Base-by-base conservation (phyloP, 1,140 invertebrate genomes). In the Hyphantria cunea region DNA sequence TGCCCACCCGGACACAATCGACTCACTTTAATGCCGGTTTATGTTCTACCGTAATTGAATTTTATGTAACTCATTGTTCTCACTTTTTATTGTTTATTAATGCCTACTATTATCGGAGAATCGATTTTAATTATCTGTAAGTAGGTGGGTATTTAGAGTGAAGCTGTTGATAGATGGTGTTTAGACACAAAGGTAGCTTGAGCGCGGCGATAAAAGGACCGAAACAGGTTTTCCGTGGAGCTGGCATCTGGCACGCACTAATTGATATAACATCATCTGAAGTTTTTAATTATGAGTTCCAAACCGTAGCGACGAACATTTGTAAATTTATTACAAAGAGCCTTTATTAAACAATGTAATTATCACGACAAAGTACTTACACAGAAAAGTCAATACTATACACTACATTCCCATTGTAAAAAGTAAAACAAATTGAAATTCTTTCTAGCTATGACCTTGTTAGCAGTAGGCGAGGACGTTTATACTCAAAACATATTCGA, bases 191-290 rank as follows among this genome's bases (percentile, higher is more conserved):
- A 85, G 78, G 70, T 76, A 73, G 65, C 53, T 50, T 65, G 44
- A 69, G 64, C 56, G 56, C 45, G 50, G 51, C 73, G 68, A 72
- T 84, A 80, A 84, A 76, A 84, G 76, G 76, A 64, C 54, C 68
- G 76, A 72, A 79, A 89, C 86, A 84, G 75, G 84, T 85, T 88
- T 87, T 82, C 54, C 68, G 37, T 73, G 78, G 67, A 76, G 76
- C 75, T 78, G 80, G 81, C 84, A 87, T 86, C 84, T 86, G 85
- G 82, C 78, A 80, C 78, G 78, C 74, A 81, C 82, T 87, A 85
- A 87, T 86, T 86, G 80, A 87, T 79, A 83, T 78, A 64, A 74
- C 82, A 80, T 81, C 80, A 73, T 74, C 76, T 75, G 71, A 77
- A 66, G 70, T 80, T 79, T 74, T 64, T 77, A 80, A 83, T 79